These are phyloP conservation scores for Phalacrocorax carbo DNA, from an alignment of 2,113 vertebrate genomes.

Conservation along the genomic window DNA sequence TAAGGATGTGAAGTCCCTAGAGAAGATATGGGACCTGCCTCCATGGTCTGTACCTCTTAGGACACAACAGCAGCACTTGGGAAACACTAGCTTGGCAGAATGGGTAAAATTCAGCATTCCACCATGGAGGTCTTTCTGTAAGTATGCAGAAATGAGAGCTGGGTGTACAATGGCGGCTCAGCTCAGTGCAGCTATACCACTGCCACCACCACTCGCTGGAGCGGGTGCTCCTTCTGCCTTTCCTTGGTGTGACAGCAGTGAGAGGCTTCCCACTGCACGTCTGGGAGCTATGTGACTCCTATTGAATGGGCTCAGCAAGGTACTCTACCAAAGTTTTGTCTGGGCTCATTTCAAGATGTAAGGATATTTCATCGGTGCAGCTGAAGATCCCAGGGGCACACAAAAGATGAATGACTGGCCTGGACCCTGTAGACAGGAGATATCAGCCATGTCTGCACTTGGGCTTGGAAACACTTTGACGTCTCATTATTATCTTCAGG, in stretches of 20 bases:
- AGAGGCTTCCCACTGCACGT: neutral
- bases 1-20: neutral
- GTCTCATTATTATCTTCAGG: neutral
- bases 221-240: accelerated
- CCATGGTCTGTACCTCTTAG: neutral
- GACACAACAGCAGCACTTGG: neutral
- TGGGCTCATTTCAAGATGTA: neutral
- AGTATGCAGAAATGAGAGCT: neutral
- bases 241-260: neutral
- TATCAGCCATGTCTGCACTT: neutral
- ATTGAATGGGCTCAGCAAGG: neutral
- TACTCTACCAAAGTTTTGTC: neutral
- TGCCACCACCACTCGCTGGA: neutral
- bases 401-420: neutral
- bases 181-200: neutral
- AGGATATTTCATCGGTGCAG: neutral
- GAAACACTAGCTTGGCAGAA: neutral
- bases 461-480: neutral
- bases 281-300: neutral
- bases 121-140: neutral
- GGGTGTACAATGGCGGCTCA: accelerated
- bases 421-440: neutral
- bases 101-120: neutral
- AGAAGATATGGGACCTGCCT: neutral
- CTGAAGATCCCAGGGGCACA: neutral